Evolutionary conservation across 2,113 vertebrate genomes (phyloP).

Genomic region (Hemiscyllium ocellatum): DNA sequence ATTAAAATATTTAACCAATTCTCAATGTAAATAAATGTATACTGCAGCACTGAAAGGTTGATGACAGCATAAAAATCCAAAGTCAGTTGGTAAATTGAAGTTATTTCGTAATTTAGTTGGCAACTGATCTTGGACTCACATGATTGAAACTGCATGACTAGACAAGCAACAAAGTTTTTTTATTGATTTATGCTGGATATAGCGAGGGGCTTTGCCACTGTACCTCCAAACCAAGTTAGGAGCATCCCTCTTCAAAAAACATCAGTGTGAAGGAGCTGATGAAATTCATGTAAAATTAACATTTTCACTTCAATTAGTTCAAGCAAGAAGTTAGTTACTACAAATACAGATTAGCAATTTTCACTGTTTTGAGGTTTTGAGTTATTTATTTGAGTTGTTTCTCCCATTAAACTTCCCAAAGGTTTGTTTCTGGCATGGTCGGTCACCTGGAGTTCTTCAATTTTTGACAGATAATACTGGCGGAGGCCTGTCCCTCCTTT

Average conservation of each 20-base stretch:
- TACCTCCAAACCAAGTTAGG: background rate
- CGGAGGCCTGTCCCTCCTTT: slow-evolving; percentile 86
- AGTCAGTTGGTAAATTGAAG: background rate
- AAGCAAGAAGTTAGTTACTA: background rate
- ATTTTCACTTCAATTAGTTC: background rate
- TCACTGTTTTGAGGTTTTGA: background rate
- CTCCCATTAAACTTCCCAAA: background rate
- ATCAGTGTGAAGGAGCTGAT: background rate
- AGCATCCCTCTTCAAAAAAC: background rate
- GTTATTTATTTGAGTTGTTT: background rate
- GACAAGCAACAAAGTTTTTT: background rate
- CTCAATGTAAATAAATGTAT: background rate
- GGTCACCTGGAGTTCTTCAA: slow-evolving; percentile 92
- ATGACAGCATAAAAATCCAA: background rate
- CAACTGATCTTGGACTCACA: background rate
- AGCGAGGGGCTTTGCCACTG: background rate
- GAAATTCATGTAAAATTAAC: background rate
- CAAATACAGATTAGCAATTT: background rate
- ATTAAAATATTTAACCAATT: background rate
- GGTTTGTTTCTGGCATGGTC: background rate
- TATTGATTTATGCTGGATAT: background rate
- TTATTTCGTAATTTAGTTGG: background rate
- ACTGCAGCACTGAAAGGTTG: background rate
- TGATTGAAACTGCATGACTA: background rate
- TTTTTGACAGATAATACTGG: slow-evolving; percentile 96